Base-by-base conservation (phyloP, 2,113 vertebrate genomes). In the Bungarus multicinctus region DNA sequence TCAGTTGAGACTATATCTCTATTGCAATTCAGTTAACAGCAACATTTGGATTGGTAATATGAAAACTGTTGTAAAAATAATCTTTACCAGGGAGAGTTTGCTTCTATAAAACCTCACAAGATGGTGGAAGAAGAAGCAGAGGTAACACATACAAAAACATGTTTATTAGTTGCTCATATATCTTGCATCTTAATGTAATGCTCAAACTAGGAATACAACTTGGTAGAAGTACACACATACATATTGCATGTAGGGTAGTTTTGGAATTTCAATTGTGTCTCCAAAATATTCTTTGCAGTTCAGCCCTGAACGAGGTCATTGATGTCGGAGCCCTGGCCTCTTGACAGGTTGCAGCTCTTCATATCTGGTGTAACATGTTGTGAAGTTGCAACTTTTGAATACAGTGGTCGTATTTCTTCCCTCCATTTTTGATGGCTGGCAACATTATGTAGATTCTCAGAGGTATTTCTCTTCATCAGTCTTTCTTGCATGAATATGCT, bases 171-270 rank as follows among this genome's bases (percentile, higher is more conserved):
- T 88, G 53, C 94, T 96, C 50, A 94, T 95, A 94, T 96, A 95
- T 92, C 94, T 96, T 20, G 85, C 94, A 94, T 64, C 96, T 93
- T 95, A 94, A 93, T 95, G 64, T 53, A 95, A 94, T 93, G 92
- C 22, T 97, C 95, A 93, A 87, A 93, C 95, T 97, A 97, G 94
- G 90, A 94, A 94, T 95, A 95, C 58, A 96, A 92, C 34, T 96
- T 93, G 94, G 93, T 91, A 91, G 93, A 96, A 95, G 91, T 94
- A 96, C 94, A 93, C 94, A 95, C 90, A 95, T 74, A 93, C 95
- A 96, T 92, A 96, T 30, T 91, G 94, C 93, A 95, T 94, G 94
- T 94, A 91, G 95, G 34, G 3, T 90, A 89, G 96, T 57, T 92
- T 92, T 91, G 34, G 34, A 43, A 81, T 97, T 85, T 90, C 74